phyloP scores from a whole-genome alignment of 2,797 vertebrate genomes.

The Tokudaia muenninki region DNA sequence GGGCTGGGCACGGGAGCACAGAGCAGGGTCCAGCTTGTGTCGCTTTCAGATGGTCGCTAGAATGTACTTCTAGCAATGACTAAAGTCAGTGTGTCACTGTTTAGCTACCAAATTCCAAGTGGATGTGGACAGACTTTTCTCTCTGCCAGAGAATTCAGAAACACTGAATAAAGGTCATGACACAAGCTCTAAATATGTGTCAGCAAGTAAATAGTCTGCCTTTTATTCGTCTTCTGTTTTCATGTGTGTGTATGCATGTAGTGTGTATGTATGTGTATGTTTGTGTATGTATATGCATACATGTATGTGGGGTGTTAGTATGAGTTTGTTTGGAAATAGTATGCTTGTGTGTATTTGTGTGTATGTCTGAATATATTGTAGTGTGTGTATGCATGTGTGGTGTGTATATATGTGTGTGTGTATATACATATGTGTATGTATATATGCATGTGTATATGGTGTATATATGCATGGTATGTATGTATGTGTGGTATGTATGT shows the following conservation, averaged over 20 bases:
- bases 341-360: not conserved
- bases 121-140: not conserved
- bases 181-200: not conserved
- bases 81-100: not conserved
- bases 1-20: not conserved
- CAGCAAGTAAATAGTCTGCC: not conserved
- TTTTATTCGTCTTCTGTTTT: not conserved
- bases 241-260: no score
- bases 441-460: not conserved
- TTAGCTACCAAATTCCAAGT: conserved; percentile 10
- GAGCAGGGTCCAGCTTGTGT: not conserved
- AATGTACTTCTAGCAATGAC: not conserved
- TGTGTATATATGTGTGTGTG: not conserved
- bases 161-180: not conserved
- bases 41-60: not conserved
- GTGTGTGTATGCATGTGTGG: not conserved
- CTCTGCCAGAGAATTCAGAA: conserved; percentile 10
- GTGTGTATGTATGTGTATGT: not conserved
- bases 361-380: not conserved
- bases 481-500: not conserved
- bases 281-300: not conserved
- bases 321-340: not conserved
- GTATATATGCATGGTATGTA: not conserved
- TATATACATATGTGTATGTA: no score
- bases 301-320: not conserved